These are phyloP conservation scores for Arrhopalites spinosus DNA, from an alignment of 2,888 invertebrate species.

Conservation along the genomic window DNA sequence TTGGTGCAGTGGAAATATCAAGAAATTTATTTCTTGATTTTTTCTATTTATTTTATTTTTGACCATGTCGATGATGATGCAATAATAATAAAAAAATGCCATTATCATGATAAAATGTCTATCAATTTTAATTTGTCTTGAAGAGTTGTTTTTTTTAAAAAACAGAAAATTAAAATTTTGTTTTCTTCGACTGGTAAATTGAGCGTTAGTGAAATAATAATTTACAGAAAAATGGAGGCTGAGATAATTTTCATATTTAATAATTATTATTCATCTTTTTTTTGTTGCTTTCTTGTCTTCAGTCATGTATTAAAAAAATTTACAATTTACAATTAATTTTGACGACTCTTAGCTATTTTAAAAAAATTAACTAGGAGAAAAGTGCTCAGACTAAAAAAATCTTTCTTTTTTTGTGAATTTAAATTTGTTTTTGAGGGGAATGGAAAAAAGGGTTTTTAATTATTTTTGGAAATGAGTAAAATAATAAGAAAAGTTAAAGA, in stretches of 20 bases:
- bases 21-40: too few relatives aligned
- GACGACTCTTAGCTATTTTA: not conserved
- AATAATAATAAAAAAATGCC: too few relatives aligned
- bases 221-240: not conserved
- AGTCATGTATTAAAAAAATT: not conserved
- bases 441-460: not conserved
- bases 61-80: too few relatives aligned
- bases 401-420: not conserved
- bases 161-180: too few relatives aligned
- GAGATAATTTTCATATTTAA: too few relatives aligned
- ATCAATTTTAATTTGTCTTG: too few relatives aligned
- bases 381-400: too few relatives aligned
- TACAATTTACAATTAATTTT: not conserved
- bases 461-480: not conserved
- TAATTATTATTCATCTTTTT: not conserved
- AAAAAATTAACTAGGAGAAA: too few relatives aligned
- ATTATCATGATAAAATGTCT: too few relatives aligned
- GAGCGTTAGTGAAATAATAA: not conserved
- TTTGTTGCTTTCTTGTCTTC: conserved; percentile 6
- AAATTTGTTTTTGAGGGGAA: conserved; percentile 6
- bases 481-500: not conserved
- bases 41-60: too few relatives aligned
- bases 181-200: not conserved
- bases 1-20: not conserved
- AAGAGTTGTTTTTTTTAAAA: too few relatives aligned